A percentile compares a stretch with the other conserved stretches of the same genome.
Conservation (phyloP, 2,113 vertebrate species). For the Turdus rufiventris region DNA sequence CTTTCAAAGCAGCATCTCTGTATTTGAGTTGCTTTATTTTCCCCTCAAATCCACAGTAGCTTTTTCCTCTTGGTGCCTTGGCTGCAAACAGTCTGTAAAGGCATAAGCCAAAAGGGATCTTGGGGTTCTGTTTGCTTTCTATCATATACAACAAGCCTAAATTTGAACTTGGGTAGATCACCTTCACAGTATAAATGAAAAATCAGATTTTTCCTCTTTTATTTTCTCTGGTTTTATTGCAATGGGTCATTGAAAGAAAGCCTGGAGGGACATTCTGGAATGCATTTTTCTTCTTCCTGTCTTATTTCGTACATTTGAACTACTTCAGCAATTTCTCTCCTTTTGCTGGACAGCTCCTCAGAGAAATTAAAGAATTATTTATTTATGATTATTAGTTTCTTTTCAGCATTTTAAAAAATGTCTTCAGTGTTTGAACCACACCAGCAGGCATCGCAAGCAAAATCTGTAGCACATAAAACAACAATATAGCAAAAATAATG, state of each 20-base stretch:
- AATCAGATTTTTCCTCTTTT: not conserved
- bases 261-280: conserved; percentile 27
- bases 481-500: conserved; percentile 9
- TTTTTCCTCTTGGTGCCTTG: not conserved
- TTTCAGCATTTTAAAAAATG: conserved; percentile 51
- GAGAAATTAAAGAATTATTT: conserved; percentile 65
- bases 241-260: conserved; percentile 25
- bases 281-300: conserved; percentile 36
- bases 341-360: conserved; percentile 55
- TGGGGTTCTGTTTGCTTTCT: not conserved
- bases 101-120: not conserved
- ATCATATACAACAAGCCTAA: not conserved
- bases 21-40: not conserved
- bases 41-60: not conserved
- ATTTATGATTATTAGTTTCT: conserved; percentile 64
- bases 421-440: conserved; percentile 30
- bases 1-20: not conserved
- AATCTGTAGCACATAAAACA: conserved; percentile 2
- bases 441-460: conserved; percentile 11
- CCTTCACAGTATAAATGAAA: not conserved
- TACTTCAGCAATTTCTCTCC: conserved; percentile 41
- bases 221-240: conserved; percentile 19
- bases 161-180: conserved; percentile 2
- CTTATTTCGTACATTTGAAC: conserved; percentile 46
- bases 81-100: not conserved